phyloP scores from a whole-genome alignment of 2,113 vertebrate species.

The Pseudopodoces humilis region DNA sequence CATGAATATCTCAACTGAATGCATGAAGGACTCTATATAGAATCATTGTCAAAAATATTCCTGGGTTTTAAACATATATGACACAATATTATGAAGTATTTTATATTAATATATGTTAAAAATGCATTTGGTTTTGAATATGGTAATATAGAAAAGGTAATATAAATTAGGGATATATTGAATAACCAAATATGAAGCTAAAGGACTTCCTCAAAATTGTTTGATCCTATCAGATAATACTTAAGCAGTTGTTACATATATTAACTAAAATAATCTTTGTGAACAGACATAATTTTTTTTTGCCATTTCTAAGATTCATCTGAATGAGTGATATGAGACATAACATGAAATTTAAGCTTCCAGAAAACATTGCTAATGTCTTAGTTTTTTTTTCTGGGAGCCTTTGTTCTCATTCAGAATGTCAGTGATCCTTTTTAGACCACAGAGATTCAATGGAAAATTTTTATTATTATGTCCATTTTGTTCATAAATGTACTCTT shows the following conservation, averaged over 20 bases:
- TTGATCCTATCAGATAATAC: neutral
- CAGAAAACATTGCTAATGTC: neutral
- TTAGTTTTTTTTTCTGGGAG: neutral
- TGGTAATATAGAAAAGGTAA: neutral
- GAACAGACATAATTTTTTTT: neutral
- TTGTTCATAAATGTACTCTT: conserved; percentile 27
- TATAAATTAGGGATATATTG: neutral
- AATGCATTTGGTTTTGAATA: neutral
- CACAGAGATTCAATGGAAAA: neutral
- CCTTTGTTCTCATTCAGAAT: neutral
- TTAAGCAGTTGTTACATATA: neutral
- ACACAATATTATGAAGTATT: neutral
- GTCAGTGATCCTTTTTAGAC: neutral
- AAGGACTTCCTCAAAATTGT: neutral
- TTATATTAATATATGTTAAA: neutral
- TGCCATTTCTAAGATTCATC: neutral
- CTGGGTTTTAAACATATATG: neutral
- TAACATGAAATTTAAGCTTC: neutral
- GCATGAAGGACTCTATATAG: neutral
- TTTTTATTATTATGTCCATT: neutral
- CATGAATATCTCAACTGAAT: neutral
- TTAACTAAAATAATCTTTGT: neutral
- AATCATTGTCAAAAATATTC: neutral
- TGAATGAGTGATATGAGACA: neutral
- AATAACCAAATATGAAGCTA: neutral